Conservation (phyloP, 1,140 invertebrate species). For the Drosophila kurseongensis region DNA sequence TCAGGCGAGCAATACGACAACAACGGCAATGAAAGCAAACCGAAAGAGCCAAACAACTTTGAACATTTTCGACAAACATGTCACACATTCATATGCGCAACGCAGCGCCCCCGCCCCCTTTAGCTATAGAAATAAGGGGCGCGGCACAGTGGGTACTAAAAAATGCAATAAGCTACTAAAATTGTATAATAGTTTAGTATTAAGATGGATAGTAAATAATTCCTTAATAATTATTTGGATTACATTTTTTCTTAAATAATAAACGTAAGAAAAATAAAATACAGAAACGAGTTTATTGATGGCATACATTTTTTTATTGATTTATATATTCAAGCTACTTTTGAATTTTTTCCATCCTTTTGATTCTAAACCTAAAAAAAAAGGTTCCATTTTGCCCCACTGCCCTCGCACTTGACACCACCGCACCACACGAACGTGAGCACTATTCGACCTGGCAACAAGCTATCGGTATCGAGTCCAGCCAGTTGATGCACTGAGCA, state of each 20-base stretch:
- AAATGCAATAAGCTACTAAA: too few relatives aligned
- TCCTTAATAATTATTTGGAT: too few relatives aligned
- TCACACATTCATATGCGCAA: conserved; percentile 74
- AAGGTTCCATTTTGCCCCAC: conserved; percentile 14
- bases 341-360: too few relatives aligned
- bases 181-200: background rate
- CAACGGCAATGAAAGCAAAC: conserved; percentile 31
- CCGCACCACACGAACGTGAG: conserved; percentile 35
- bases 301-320: too few relatives aligned
- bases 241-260: too few relatives aligned
- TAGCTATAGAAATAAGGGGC: background rate
- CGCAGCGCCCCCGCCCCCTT: conserved; percentile 13
- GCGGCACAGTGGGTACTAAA: conserved; percentile 22
- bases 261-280: too few relatives aligned
- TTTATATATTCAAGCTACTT: too few relatives aligned
- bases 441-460: conserved; percentile 55
- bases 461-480: conserved; percentile 58
- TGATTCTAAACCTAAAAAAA: too few relatives aligned
- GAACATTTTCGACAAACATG: conserved; percentile 81
- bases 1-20: conserved; percentile 31
- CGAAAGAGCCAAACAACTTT: conserved; percentile 68
- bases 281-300: too few relatives aligned
- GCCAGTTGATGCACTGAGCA: conserved; percentile 19
- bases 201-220: background rate
- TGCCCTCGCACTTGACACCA: conserved; percentile 62